Conservation (phyloP, 2,113 vertebrate genomes). For the Uropsilus gracilis region DNA sequence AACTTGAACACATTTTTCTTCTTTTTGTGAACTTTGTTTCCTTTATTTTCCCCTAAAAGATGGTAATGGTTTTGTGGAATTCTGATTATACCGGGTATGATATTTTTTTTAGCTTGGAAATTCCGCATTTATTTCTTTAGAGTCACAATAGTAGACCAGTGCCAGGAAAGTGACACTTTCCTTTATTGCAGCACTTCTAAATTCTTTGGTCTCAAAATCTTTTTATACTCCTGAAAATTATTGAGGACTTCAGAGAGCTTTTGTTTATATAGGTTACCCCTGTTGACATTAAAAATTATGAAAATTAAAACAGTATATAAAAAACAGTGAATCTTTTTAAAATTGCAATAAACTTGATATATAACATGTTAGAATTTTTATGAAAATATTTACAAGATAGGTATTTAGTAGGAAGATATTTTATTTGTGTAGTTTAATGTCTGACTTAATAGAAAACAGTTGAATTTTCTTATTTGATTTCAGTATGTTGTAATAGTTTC, state of each 20-base stretch:
- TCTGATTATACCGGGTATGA: neutral
- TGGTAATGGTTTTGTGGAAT: neutral
- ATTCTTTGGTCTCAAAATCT: neutral
- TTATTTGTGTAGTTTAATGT: neutral
- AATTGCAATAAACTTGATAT: neutral
- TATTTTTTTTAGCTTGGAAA: neutral
- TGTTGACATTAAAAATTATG: neutral
- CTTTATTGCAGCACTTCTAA: neutral
- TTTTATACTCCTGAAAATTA: constrained; percentile 41
- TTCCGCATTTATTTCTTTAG: neutral
- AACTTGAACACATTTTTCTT: neutral
- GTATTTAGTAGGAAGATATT: constrained; percentile 19
- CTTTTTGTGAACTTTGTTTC: neutral
- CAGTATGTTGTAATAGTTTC: neutral
- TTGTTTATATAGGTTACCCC: neutral
- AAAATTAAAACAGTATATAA: neutral
- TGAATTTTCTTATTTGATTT: neutral
- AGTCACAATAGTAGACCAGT: neutral
- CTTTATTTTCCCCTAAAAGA: neutral
- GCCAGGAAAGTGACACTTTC: neutral
- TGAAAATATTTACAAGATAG: neutral
- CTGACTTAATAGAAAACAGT: neutral
- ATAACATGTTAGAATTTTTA: neutral
- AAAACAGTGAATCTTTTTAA: constrained; percentile 2
- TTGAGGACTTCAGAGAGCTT: neutral